These are phyloP conservation scores for Ladona fulva DNA, from an alignment of 1,140 invertebrate genomes.

Conservation along the genomic window DNA sequence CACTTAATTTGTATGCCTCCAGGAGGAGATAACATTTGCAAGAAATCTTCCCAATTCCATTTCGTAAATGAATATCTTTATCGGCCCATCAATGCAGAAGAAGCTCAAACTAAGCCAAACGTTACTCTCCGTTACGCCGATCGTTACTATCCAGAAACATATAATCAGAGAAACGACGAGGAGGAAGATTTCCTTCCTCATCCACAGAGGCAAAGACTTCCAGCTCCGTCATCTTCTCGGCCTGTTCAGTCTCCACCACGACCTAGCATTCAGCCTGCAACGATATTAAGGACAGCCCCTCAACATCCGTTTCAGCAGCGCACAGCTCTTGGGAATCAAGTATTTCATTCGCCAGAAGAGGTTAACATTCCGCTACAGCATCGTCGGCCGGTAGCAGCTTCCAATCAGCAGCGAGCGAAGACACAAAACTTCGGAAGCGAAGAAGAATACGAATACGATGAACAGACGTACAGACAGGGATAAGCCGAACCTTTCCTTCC, in stretches of 20 bases:
- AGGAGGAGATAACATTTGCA: conserved; percentile 78
- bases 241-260: conserved; percentile 14
- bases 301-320: background rate
- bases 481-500: no score
- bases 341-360: conserved; percentile 73
- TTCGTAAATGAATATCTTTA: conserved; percentile 91
- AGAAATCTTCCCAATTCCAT: conserved; percentile 79
- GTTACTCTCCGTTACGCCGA: conserved; percentile 77
- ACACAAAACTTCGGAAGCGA: conserved; percentile 7
- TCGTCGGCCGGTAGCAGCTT: conserved; percentile 42
- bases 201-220: conserved; percentile 20
- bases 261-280: conserved; percentile 1
- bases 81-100: conserved; percentile 73
- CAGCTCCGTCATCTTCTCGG: conserved; percentile 19
- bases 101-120: conserved; percentile 69
- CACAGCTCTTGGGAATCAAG: conserved; percentile 37
- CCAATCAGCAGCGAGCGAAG: conserved; percentile 12
- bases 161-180: conserved; percentile 50
- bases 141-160: conserved; percentile 65
- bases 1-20: conserved; percentile 90
- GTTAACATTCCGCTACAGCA: conserved; percentile 76
- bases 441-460: conserved; percentile 20
- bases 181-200: conserved; percentile 40
- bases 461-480: background rate
- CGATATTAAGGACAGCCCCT: background rate